These are phyloP conservation scores for Vultur gryphus DNA, from an alignment of 2,797 vertebrate species.

Conservation along the genomic window DNA sequence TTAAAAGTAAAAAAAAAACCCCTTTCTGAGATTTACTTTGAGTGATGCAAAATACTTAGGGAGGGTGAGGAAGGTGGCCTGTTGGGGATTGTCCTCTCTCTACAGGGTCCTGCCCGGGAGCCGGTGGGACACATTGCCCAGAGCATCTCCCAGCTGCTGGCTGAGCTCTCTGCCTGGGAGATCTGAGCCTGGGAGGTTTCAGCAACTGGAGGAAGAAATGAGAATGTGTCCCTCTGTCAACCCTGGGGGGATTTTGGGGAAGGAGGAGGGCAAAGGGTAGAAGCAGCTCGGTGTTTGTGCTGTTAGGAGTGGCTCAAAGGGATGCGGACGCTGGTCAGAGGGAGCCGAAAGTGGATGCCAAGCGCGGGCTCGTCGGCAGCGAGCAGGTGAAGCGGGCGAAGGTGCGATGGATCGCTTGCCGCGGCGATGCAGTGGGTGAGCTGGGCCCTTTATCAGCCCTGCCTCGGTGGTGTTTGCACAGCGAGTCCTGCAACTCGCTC, in stretches of 20 bases:
- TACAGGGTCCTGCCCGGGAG: not conserved
- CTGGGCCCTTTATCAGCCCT: not conserved
- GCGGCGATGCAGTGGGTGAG: accelerated
- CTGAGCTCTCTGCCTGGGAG: not conserved
- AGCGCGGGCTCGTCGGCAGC: accelerated
- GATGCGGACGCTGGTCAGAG: not conserved
- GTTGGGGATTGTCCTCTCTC: not conserved
- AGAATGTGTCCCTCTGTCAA: not conserved
- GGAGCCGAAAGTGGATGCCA: not conserved
- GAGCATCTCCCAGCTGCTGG: not conserved
- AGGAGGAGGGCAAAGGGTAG: not conserved
- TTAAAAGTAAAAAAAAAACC: not conserved
- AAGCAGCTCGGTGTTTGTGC: not conserved
- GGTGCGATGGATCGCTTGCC: accelerated
- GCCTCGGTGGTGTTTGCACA: not conserved
- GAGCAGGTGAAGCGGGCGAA: not conserved
- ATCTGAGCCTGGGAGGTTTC: not conserved
- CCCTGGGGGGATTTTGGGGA: not conserved
- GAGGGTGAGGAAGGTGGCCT: not conserved
- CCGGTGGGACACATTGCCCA: accelerated
- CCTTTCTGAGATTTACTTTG: not conserved
- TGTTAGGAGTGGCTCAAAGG: not conserved
- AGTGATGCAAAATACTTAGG: not conserved
- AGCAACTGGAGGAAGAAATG: not conserved
- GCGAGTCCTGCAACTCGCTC: not conserved